Evolutionary conservation across 2,113 vertebrate species (phyloP), one percentile per base, ranked within the genome.

Genomic region (Leucopternis melanops): DNA sequence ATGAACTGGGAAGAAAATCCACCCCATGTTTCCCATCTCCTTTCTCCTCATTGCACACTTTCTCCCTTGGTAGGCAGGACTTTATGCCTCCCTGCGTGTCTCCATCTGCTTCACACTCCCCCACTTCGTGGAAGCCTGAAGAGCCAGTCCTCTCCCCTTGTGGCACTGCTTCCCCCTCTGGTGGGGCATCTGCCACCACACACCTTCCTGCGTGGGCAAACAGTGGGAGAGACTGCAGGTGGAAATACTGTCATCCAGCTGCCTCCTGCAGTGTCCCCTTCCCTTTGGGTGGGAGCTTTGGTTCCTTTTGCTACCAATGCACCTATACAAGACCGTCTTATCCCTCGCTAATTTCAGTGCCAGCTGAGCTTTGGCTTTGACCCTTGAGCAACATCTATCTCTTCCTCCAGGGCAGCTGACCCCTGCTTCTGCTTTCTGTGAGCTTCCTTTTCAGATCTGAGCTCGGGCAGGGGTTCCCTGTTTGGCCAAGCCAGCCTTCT

Each of bases 101-200:
- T 47, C 72, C 45, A 8, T 9, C 21, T 14, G 18, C 55, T 69
- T 52, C 2, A 1, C 6, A 2, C n/a, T 69, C 38, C 18, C 26
- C 7, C 8, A 4, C 38, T 34, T 34, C 18, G 18, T 2, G 0
- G 36, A 9, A 52, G 19, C 44, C 16, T 5, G 2, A 42, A 16
- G 31, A 50, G n/a, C 36, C 36, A 6, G 10, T 16, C 7, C 44
- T 10, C 57, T n/a, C 40, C 40, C 21, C 19, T 17, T 21, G n/a
- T 4, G 13, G 12, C 32, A 22, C 50, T 6, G 25, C 42, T 44
- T 32, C 16, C 44, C 52, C 54, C 40, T 31, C 16, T 14, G 11
- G 5, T 17, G 57, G 32, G 32, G 4, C 54, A 40, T 23, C 40
- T 47, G 45, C 72, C 44, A 40, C 36, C 47, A 32, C 25, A 9